Percentiles rank a stretch among this genome's conserved stretches.
These are phyloP conservation scores for Arnoldichthys spilopterus DNA, from an alignment of 2,797 vertebrate species.

Conservation along the genomic window DNA sequence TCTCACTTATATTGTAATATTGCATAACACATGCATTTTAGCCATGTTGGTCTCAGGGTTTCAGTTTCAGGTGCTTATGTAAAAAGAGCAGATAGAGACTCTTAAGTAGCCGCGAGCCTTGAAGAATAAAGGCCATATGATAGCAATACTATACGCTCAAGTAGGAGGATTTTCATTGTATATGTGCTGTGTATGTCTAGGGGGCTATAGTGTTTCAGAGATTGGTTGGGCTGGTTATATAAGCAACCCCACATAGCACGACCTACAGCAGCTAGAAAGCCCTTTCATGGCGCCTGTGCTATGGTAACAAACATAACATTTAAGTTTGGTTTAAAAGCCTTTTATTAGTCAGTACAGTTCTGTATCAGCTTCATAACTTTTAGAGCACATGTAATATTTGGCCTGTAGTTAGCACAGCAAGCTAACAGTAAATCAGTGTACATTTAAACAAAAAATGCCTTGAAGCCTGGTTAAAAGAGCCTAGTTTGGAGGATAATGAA, in stretches of 20 bases:
- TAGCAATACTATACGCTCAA: not conserved
- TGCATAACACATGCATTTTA: not conserved
- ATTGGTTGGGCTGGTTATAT: not conserved
- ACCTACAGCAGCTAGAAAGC: not conserved
- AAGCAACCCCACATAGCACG: not conserved
- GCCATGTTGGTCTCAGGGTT: not conserved
- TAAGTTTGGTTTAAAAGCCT: not conserved
- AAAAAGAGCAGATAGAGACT: not conserved
- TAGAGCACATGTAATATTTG: too few species aligned
- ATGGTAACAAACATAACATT: not conserved
- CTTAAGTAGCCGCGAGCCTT: not conserved
- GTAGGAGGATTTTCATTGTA: not conserved
- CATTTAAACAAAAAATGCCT: too few species aligned
- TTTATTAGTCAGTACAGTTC: not conserved
- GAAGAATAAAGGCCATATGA: constrained; percentile 1
- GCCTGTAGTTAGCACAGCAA: too few species aligned
- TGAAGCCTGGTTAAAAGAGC: too few species aligned
- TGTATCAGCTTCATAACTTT: too few species aligned
- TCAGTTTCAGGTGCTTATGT: constrained; percentile 2
- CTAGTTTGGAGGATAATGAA: too few species aligned
- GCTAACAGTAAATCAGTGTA: too few species aligned
- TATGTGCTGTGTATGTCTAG: not conserved
- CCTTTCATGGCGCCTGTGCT: not conserved
- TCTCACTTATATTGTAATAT: not conserved
- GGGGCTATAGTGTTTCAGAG: constrained; percentile 3